Base-by-base conservation (phyloP, 1,140 invertebrate species). In the Ectropis grisescens region DNA sequence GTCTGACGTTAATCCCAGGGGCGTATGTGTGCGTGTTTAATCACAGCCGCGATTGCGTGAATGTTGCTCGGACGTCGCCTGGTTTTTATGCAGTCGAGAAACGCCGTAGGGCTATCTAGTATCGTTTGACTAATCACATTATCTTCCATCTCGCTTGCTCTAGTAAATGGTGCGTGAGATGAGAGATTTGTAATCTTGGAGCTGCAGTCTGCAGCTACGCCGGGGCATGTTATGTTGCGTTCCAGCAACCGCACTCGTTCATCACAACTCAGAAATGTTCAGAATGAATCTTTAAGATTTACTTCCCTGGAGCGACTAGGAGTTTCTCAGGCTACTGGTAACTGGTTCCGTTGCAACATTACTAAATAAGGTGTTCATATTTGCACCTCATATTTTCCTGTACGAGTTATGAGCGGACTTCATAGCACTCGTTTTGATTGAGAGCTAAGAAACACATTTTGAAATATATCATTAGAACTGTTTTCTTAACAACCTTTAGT, bases 341-440 rank as follows among this genome's bases (percentile, higher is more conserved):
- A 75, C 72, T 65, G 52, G 68, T 72, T 70, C 46, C 47, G 56
- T 67, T 66, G 58, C 67, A 54, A 56, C 51, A 58, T 41, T 33
- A 42, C 70, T 67, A 71, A 65, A 71, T 78, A 78, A 57, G 64
- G 70, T 48, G 47, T 43, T 58, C 51, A 54, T 68, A 70, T 75
- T 69, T 70, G 47, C 58, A 60, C 59, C 55, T 62, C 45, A 56
- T 49, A 58, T 54, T 60, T 58, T 51, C 39, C 29, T 13, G 22
- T 12, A 33, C 29, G 32, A 40, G 31, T 29, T 40, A 34, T 29
- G 37, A 40, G 25, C 7, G 37, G 12, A 40, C 29, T 29, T 33
- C 33, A 40, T 28, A 22, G 8, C 13, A 33, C 22, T 9, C 25
- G 22, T 33, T 39, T 32, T 39, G 37, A 33, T 46, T 37, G 16